Conservation (phyloP, 1,140 invertebrate species). For the Drosophila serrata region DNA sequence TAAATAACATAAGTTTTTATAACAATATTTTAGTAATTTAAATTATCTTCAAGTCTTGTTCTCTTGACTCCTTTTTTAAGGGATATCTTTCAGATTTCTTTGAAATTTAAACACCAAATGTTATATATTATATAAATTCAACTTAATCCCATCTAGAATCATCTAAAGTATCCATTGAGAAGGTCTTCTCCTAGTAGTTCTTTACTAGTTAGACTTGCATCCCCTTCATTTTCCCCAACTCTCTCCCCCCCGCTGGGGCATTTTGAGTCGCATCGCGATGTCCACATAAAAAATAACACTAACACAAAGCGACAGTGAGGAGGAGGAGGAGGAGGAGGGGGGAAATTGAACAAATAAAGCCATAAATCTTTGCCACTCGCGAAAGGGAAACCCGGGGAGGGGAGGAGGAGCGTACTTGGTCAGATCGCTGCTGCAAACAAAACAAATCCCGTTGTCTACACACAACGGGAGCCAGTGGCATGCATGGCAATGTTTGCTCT, state of each 20-base stretch:
- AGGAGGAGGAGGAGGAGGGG: not conserved
- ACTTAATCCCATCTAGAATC: not conserved
- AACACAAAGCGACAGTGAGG: slow-evolving; percentile 25
- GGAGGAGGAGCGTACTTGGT: slow-evolving; percentile 24
- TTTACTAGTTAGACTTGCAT: not conserved
- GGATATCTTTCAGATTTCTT: no score
- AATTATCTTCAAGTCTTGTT: no score
- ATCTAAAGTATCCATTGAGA: not conserved
- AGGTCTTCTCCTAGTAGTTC: not conserved
- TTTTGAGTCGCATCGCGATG: slow-evolving; percentile 49
- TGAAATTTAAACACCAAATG: no score
- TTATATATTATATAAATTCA: not conserved
- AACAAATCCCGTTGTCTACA: slow-evolving; percentile 74
- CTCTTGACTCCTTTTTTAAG: no score
- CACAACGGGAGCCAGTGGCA: slow-evolving; percentile 59
- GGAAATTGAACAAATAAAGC: slow-evolving; percentile 74
- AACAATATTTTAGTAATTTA: no score
- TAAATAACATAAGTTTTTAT: no score
- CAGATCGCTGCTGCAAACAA: slow-evolving; percentile 72
- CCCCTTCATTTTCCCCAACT: not conserved
- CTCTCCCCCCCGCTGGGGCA: not conserved
- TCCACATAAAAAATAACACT: slow-evolving; percentile 62
- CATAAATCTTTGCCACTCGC: slow-evolving; percentile 73
- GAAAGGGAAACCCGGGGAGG: slow-evolving; percentile 2
- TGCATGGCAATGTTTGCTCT: slow-evolving; percentile 67